Conservation (phyloP, 2,113 vertebrate genomes). For the Petromus typicus region DNA sequence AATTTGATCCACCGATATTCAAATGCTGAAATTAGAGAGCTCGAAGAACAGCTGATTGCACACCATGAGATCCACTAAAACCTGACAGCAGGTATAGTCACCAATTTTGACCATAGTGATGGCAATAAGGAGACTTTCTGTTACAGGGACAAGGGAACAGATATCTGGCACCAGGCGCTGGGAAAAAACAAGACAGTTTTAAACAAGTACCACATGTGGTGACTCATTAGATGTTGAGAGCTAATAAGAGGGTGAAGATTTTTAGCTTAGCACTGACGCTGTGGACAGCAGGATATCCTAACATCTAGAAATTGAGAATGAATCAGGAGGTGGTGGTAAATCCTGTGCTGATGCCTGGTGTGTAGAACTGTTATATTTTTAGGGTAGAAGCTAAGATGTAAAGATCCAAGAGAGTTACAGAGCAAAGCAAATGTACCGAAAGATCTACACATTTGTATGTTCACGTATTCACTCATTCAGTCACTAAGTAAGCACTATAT, state of each 20-base stretch:
- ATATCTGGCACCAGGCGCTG: constrained; percentile 74
- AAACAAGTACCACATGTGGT: constrained; percentile 77
- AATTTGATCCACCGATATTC: constrained; percentile 41
- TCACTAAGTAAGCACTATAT: background rate
- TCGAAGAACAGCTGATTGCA: constrained; percentile 78
- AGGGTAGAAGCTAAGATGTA: constrained; percentile 68
- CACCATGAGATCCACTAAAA: constrained; percentile 78
- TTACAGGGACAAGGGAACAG: constrained; percentile 72
- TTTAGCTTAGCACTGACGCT: constrained; percentile 74
- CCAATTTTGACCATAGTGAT: constrained; percentile 73
- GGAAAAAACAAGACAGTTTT: constrained; percentile 73
- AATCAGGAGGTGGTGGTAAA: constrained; percentile 74
- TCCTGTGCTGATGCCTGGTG: constrained; percentile 67
- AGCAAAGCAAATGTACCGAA: background rate
- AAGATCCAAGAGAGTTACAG: constrained; percentile 55
- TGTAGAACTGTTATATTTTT: constrained; percentile 74
- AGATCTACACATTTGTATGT: background rate
- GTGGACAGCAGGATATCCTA: constrained; percentile 72
- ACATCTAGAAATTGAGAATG: constrained; percentile 78
- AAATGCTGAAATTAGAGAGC: constrained; percentile 72
- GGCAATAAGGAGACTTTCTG: constrained; percentile 73
- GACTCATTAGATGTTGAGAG: constrained; percentile 79
- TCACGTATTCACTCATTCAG: background rate
- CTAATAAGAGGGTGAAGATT: constrained; percentile 76
- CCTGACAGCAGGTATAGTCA: constrained; percentile 71